Evolutionary conservation across 1,140 invertebrate species (phyloP).

Genomic region (Phthorimaea operculella): DNA sequence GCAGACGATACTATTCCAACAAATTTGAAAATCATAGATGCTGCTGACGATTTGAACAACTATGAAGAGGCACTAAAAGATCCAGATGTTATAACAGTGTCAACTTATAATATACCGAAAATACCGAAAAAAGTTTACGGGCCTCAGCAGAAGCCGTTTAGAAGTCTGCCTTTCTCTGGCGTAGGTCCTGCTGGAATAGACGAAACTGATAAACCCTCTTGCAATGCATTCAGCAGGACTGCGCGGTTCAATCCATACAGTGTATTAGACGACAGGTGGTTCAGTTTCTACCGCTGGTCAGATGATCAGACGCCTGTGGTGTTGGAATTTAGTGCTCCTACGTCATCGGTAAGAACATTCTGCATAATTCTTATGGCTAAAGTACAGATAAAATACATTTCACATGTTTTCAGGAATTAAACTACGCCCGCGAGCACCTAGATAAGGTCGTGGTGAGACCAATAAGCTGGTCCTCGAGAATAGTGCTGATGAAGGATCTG

Average conservation of each 20-base stretch:
- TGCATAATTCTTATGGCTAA: no score
- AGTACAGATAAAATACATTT: no score
- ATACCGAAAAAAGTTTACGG: no score
- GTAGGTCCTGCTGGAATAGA: slow-evolving; percentile 14
- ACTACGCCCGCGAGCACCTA: slow-evolving; percentile 22
- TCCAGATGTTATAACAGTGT: no score
- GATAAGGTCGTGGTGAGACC: slow-evolving; percentile 22
- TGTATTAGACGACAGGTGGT: slow-evolving; percentile 31
- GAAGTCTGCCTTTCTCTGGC: neutral
- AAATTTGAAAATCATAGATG: no score
- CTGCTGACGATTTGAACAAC: no score
- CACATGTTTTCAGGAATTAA: slow-evolving; percentile 20
- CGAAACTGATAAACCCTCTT: slow-evolving; percentile 25
- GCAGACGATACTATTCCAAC: no score
- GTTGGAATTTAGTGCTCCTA: slow-evolving; percentile 16
- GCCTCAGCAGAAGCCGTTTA: no score
- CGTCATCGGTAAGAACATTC: slow-evolving; percentile 13
- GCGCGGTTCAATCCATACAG: slow-evolving; percentile 45
- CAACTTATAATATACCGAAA: no score
- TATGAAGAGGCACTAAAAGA: no score
- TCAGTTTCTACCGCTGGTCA: slow-evolving; percentile 43
- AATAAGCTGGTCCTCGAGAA: slow-evolving; percentile 32
- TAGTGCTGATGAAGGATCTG: slow-evolving; percentile 28
- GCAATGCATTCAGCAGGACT: slow-evolving; percentile 31
- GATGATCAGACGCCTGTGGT: neutral